These are phyloP conservation scores for Mungos mungo DNA, from an alignment of 2,113 vertebrate species.

Conservation along the genomic window DNA sequence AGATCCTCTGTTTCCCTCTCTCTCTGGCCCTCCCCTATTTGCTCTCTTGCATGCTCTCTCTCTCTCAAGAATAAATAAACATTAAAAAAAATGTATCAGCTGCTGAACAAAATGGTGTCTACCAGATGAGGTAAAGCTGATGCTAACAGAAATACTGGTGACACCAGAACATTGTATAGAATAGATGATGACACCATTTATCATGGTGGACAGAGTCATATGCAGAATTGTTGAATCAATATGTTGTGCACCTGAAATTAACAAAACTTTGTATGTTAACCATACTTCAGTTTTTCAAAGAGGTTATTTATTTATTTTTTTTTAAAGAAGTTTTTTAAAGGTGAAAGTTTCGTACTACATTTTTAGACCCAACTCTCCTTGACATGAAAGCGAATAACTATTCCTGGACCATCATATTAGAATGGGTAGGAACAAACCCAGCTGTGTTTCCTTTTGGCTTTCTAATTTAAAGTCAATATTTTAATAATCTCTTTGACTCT, in stretches of 20 bases:
- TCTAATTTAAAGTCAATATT: conserved; percentile 71
- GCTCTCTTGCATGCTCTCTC: background rate
- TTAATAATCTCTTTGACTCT: conserved; percentile 68
- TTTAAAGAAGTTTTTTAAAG: background rate
- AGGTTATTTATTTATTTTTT: background rate
- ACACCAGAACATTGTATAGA: background rate
- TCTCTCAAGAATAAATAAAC: background rate
- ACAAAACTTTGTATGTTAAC: background rate
- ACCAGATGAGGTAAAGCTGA: background rate
- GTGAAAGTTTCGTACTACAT: background rate
- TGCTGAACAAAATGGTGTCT: background rate
- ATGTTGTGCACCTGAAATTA: background rate
- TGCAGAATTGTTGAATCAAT: background rate
- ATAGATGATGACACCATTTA: background rate
- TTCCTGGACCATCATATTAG: background rate
- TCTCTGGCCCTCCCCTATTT: background rate
- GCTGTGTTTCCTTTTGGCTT: conserved; percentile 33
- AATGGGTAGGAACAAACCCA: conserved; percentile 17
- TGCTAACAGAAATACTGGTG: background rate
- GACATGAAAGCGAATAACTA: conserved; percentile 2
- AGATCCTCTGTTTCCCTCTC: background rate
- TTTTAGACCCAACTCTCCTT: background rate
- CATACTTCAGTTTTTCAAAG: background rate
- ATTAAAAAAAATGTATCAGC: background rate
- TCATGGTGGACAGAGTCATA: background rate